phyloP scores from a whole-genome alignment of 2,797 vertebrate species.

The Pachyuromys duprasi region DNA sequence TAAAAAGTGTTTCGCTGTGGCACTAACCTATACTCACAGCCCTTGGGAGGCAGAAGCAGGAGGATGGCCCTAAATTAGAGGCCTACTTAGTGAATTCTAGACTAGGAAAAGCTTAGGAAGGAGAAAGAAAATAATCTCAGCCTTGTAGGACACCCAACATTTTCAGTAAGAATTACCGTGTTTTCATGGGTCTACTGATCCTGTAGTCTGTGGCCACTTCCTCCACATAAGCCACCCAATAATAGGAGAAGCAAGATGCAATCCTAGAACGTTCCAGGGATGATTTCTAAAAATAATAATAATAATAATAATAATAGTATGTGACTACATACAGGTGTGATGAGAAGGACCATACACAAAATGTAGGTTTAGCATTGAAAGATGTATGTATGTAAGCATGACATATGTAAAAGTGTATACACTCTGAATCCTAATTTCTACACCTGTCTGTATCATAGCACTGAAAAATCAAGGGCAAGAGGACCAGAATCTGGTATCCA shows the following conservation, averaged over 20 bases:
- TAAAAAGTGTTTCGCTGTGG: neutral
- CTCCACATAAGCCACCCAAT: neutral
- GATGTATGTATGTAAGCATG: neutral
- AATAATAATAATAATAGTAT: neutral
- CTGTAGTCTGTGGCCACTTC: neutral
- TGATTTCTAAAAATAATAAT: neutral
- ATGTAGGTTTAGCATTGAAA: neutral
- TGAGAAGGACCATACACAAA: neutral
- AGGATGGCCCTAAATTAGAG: neutral
- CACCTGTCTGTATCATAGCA: neutral
- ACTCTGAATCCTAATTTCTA: constrained; percentile 8
- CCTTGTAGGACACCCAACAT: neutral
- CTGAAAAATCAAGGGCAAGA: neutral
- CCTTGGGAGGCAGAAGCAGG: neutral
- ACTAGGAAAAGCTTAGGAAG: neutral
- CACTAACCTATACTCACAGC: neutral
- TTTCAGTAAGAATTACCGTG: neutral
- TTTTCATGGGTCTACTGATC: neutral
- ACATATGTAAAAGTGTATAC: neutral
- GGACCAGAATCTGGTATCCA: neutral
- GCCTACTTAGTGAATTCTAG: neutral
- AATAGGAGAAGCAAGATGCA: neutral
- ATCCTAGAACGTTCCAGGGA: neutral
- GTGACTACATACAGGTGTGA: neutral
- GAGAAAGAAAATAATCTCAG: neutral